These are phyloP conservation scores for Phasianus colchicus DNA, from an alignment of 2,113 vertebrate species.

Conservation along the genomic window DNA sequence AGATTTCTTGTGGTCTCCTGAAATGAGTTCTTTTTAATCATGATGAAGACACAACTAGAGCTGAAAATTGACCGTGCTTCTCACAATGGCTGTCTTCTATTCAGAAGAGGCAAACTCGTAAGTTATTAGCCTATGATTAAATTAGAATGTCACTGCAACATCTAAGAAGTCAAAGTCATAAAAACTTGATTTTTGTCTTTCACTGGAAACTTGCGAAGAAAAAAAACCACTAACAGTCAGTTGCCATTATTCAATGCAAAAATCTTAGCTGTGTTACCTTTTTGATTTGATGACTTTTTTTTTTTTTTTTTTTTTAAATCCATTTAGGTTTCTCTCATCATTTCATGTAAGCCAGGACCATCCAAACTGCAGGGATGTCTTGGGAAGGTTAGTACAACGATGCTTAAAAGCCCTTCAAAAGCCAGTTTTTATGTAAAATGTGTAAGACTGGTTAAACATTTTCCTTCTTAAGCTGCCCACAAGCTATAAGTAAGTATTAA, in stretches of 20 bases:
- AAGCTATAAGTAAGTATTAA: neutral
- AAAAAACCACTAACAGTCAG: constrained; percentile 11
- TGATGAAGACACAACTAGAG: constrained; percentile 2
- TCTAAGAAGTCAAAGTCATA: constrained; percentile 40
- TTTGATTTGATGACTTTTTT: neutral
- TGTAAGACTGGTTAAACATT: neutral
- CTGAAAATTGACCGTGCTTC: neutral
- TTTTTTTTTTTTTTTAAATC: neutral
- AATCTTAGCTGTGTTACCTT: neutral
- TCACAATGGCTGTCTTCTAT: constrained; percentile 22
- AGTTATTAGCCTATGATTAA: constrained; percentile 53
- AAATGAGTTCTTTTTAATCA: constrained; percentile 6
- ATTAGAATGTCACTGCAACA: constrained; percentile 13
- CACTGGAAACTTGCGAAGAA: neutral
- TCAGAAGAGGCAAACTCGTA: constrained; percentile 19
- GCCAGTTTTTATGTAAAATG: neutral
- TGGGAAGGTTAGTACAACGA: neutral
- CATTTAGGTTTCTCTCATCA: neutral
- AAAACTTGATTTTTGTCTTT: constrained; percentile 19
- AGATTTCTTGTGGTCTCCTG: constrained; percentile 17
- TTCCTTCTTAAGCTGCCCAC: neutral
- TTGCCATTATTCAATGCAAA: neutral
- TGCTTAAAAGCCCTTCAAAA: constrained; percentile 3
- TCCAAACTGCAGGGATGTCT: neutral
- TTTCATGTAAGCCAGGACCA: neutral